Percentiles rank a stretch among this genome's conserved stretches.
Conservation (phyloP, 2,797 vertebrate species). For the Orientallactaga sibirica region DNA sequence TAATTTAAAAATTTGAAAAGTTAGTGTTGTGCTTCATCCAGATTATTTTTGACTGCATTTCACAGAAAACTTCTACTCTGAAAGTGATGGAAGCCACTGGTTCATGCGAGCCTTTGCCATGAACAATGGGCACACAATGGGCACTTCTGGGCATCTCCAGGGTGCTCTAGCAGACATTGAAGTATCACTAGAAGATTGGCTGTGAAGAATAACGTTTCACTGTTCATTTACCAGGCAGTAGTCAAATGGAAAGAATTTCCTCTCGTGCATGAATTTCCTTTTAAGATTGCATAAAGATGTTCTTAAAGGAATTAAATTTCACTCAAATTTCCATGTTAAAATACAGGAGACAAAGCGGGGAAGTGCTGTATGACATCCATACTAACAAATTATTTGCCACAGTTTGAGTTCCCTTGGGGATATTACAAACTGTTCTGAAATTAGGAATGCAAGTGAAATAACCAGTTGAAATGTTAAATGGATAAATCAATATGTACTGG, state of each 20-base stretch:
- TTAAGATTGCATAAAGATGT: constrained; percentile 72
- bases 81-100: constrained; percentile 76
- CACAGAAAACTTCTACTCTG: constrained; percentile 49
- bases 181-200: constrained; percentile 73
- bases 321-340: constrained; percentile 68
- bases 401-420: neutral
- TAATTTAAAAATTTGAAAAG: neutral
- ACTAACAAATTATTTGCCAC: neutral
- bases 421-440: constrained; percentile 20
- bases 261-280: constrained; percentile 72
- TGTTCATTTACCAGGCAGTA: constrained; percentile 79
- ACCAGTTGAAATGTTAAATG: constrained; percentile 67
- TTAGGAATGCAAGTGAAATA: constrained; percentile 76
- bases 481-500: constrained; percentile 25
- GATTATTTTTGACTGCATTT: constrained; percentile 25
- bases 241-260: constrained; percentile 72
- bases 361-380: constrained; percentile 34
- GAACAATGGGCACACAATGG: neutral
- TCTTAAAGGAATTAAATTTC: constrained; percentile 66
- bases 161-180: constrained; percentile 79
- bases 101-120: constrained; percentile 67
- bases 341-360: constrained; percentile 20
- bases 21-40: neutral
- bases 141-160: constrained; percentile 66
- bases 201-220: constrained; percentile 78